phyloP scores from a whole-genome alignment of 2,113 vertebrate species.

The Uria aalge region DNA sequence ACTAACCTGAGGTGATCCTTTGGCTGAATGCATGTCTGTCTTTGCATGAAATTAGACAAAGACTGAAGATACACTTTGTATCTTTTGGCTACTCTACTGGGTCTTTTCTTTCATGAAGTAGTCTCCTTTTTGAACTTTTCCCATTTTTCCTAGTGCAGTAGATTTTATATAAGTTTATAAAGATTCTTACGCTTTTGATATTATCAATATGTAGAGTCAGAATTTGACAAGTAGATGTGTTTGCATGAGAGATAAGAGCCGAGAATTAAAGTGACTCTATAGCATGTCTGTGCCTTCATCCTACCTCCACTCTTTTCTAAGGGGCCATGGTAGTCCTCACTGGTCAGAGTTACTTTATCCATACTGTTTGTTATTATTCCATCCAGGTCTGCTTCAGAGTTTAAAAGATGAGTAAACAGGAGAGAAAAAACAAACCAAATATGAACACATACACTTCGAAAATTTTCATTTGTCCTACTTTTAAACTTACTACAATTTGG shows the following conservation, averaged over 20 bases:
- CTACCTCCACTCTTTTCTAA: neutral
- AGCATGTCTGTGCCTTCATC: neutral
- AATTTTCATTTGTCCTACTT: neutral
- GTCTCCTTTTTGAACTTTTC: neutral
- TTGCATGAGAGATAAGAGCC: neutral
- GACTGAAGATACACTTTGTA: neutral
- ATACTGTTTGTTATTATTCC: neutral
- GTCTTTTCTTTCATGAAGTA: neutral
- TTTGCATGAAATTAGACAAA: neutral
- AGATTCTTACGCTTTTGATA: neutral
- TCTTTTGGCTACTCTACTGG: neutral
- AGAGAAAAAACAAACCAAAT: neutral
- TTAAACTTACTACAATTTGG: neutral
- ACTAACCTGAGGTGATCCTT: neutral
- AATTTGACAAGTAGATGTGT: neutral
- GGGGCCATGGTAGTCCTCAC: neutral
- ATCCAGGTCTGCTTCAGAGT: neutral
- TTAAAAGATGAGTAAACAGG: neutral
- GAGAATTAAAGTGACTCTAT: neutral
- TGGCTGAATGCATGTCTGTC: neutral
- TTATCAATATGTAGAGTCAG: neutral
- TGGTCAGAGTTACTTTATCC: neutral
- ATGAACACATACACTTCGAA: neutral
- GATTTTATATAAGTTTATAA: neutral
- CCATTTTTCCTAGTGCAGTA: neutral